These are phyloP conservation scores for Cryptus armator DNA, from an alignment of 2,888 invertebrate genomes.

Conservation along the genomic window DNA sequence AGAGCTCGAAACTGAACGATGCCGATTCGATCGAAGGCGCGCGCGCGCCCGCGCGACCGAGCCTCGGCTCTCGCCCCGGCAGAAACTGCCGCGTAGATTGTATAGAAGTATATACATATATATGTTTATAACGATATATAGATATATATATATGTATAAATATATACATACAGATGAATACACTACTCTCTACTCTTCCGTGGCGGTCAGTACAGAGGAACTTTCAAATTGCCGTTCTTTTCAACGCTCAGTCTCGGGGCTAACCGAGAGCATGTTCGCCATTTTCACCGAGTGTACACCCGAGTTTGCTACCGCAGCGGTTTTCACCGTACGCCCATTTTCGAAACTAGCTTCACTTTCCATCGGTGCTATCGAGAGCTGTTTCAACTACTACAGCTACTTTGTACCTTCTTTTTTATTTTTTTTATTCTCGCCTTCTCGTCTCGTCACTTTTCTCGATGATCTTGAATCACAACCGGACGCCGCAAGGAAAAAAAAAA, in stretches of 20 bases:
- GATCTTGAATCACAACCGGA: conserved; percentile 22
- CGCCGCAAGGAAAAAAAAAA: background rate
- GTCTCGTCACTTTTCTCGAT: conserved; percentile 28
- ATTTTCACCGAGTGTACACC: conserved; percentile 60
- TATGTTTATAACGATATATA: background rate
- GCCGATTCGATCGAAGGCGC: conserved; percentile 50
- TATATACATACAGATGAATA: conserved; percentile 4
- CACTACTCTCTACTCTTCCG: conserved; percentile 53
- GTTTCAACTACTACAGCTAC: conserved; percentile 14
- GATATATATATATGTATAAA: conserved; percentile 1
- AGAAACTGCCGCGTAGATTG: conserved; percentile 17
- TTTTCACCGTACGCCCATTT: conserved; percentile 64
- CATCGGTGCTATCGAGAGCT: conserved; percentile 37
- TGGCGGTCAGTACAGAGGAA: conserved; percentile 66
- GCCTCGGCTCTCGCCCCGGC: conserved; percentile 42
- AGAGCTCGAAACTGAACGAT: conserved; percentile 53
- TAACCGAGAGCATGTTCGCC: conserved; percentile 53
- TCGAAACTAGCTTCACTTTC: conserved; percentile 66
- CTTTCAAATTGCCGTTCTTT: conserved; percentile 80
- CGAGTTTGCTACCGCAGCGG: conserved; percentile 37
- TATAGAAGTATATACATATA: background rate
- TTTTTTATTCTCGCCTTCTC: background rate
- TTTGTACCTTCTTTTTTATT: background rate
- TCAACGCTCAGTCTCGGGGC: conserved; percentile 59
- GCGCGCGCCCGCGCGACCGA: background rate